Evolutionary conservation across 92 coral and sea anemone species (phyloP).

Genomic region (Zoanthus solanderi): DNA sequence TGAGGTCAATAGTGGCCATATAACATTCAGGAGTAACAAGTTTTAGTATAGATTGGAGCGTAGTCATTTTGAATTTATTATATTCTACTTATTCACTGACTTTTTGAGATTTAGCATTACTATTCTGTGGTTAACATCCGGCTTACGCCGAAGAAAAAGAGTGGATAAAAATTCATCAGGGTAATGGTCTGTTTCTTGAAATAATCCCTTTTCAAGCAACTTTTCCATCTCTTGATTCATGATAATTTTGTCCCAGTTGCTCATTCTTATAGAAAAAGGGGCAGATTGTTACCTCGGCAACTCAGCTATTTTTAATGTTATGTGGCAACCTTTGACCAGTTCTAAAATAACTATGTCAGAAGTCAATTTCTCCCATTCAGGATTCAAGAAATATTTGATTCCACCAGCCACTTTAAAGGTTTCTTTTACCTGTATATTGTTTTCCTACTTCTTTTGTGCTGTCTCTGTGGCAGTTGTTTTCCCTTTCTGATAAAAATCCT

Average conservation of each 20-base stretch:
- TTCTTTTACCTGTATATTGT: not conserved
- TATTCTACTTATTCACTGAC: not conserved
- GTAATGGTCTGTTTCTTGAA: not conserved
- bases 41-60: not conserved
- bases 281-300: not conserved
- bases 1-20: not conserved
- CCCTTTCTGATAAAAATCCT: not conserved
- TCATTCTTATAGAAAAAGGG: not conserved
- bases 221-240: not conserved
- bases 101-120: not conserved
- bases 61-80: not conserved
- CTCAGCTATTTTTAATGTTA: not conserved
- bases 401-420: not conserved
- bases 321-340: too few relatives aligned
- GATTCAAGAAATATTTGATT: not conserved
- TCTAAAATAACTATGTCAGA: not conserved
- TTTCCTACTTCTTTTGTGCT: too few relatives aligned
- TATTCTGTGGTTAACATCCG: not conserved
- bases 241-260: too few relatives aligned
- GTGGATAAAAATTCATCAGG: not conserved
- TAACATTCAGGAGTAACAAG: conserved; percentile 6
- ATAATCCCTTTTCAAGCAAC: not conserved
- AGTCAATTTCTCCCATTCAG: not conserved
- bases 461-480: not conserved
- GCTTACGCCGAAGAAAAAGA: not conserved